A percentile compares a stretch with the other conserved stretches of the same genome.
phyloP scores from a whole-genome alignment of 2,888 invertebrate species.

The Ecliptopera silaceata region DNA sequence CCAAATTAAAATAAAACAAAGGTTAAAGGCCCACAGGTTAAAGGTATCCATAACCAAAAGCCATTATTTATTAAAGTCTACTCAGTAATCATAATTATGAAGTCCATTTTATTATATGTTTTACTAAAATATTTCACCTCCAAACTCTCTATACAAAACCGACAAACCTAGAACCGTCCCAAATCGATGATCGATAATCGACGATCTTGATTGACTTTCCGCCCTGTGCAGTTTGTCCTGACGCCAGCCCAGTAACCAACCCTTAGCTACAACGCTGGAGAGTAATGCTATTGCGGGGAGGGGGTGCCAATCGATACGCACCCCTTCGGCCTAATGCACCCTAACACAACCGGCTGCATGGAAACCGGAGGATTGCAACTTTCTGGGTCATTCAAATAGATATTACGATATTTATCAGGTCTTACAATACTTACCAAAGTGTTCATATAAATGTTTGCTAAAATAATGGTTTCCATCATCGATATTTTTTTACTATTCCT shows the following conservation, averaged over 20 bases:
- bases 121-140: too few species aligned
- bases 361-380: slow-evolving; percentile 41
- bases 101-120: too few species aligned
- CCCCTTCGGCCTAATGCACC: slow-evolving; percentile 76
- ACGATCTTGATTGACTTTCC: slow-evolving; percentile 1
- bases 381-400: slow-evolving; percentile 38
- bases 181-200: background rate
- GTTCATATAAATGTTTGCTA: too few species aligned
- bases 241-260: slow-evolving; percentile 8
- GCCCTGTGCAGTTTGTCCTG: slow-evolving; percentile 1
- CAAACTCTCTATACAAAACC: too few species aligned
- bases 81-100: too few species aligned
- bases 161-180: background rate
- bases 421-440: too few species aligned
- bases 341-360: slow-evolving; percentile 50
- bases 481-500: too few species aligned
- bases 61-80: too few species aligned
- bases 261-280: slow-evolving; percentile 42
- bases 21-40: too few species aligned
- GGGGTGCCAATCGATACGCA: slow-evolving; percentile 75
- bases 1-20: too few species aligned
- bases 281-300: slow-evolving; percentile 57
- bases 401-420: background rate
- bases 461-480: too few species aligned
- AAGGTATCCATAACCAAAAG: too few species aligned